These are phyloP conservation scores for Drosophila nigricruria DNA, from an alignment of 2,888 invertebrate genomes.

Conservation along the genomic window DNA sequence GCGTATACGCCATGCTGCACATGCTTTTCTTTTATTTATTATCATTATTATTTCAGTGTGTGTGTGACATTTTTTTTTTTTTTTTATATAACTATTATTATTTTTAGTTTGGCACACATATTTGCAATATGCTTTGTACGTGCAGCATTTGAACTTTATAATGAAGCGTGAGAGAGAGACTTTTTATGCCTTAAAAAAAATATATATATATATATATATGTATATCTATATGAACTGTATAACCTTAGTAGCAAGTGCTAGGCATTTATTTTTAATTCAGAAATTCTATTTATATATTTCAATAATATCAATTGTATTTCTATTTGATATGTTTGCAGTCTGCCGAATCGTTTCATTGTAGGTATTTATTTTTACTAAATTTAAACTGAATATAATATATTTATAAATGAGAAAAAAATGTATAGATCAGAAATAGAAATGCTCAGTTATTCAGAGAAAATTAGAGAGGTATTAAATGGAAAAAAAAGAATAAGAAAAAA, in stretches of 20 bases:
- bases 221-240: neutral
- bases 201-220: neutral
- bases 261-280: neutral
- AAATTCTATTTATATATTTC: neutral
- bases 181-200: neutral
- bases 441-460: neutral
- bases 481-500: neutral
- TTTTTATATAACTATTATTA: conserved; percentile 58
- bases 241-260: neutral
- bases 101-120: conserved; percentile 24
- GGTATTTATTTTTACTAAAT: neutral
- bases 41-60: conserved; percentile 8
- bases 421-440: neutral
- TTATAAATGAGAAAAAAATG: neutral
- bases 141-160: conserved; percentile 20
- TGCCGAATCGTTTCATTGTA: neutral
- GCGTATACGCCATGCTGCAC: conserved; percentile 69
- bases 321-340: neutral
- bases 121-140: conserved; percentile 10
- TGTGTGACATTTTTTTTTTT: conserved; percentile 22
- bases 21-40: conserved; percentile 34
- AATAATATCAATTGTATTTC: neutral
- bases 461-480: too few species aligned
- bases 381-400: neutral
- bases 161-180: conserved; percentile 4